A percentile compares a stretch with the other conserved stretches of the same genome.
phyloP scores from a whole-genome alignment of 2,888 invertebrate species.

The Graphium colonna region DNA sequence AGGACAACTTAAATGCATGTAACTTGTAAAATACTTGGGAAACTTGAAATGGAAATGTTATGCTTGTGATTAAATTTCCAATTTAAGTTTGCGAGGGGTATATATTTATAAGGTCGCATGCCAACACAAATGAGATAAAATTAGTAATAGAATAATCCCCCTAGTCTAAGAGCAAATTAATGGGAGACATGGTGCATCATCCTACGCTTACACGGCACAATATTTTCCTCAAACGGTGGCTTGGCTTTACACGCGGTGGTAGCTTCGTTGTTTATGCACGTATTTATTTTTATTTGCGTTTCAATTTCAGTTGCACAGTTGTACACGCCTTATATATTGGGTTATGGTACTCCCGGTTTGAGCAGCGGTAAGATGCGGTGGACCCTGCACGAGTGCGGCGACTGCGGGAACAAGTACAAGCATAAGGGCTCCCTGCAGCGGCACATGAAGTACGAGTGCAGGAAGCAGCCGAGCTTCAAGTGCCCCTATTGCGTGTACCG shows the following conservation, averaged over 20 bases:
- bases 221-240: constrained; percentile 53
- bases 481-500: constrained; percentile 85
- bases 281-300: constrained; percentile 75
- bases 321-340: constrained; percentile 78
- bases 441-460: constrained; percentile 88
- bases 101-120: constrained; percentile 10
- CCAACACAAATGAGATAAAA: constrained; percentile 15
- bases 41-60: constrained; percentile 11
- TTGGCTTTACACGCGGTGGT: constrained; percentile 67
- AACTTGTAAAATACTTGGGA: neutral
- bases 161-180: constrained; percentile 52
- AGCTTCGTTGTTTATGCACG: constrained; percentile 66
- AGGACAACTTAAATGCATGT: constrained; percentile 12
- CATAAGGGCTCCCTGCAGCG: constrained; percentile 88
- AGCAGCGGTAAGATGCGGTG: constrained; percentile 68
- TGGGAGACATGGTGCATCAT: constrained; percentile 80
- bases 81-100: constrained; percentile 13
- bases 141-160: constrained; percentile 17
- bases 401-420: constrained; percentile 91
- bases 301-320: constrained; percentile 79
- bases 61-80: neutral
- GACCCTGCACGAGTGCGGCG: constrained; percentile 82
- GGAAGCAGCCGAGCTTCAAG: constrained; percentile 84
- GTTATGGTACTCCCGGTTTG: constrained; percentile 70
- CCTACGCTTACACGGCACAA: constrained; percentile 67